phyloP scores from a whole-genome alignment of 2,113 vertebrate genomes.

The Gobiocypris rarus region DNA sequence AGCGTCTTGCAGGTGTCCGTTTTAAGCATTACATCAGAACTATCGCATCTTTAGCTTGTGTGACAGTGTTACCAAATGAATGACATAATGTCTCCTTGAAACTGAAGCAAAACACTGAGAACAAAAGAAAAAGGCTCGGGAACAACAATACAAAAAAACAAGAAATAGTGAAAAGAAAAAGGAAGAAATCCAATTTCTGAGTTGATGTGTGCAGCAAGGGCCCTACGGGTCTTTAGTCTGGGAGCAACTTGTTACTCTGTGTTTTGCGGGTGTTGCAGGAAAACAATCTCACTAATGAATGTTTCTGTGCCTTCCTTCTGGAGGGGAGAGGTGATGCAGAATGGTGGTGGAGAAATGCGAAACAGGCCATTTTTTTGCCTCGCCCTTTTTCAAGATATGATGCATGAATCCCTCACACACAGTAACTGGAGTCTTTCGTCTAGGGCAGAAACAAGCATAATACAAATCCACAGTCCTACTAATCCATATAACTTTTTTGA shows the following conservation, averaged over 20 bases:
- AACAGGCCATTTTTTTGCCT: neutral
- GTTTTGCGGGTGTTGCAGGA: slow-evolving; percentile 53
- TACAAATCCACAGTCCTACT: neutral
- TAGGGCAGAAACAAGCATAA: slow-evolving; percentile 6
- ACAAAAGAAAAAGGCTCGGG: slow-evolving; percentile 48
- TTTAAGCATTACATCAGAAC: neutral
- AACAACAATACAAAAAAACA: slow-evolving; percentile 32
- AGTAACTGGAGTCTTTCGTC: slow-evolving; percentile 33
- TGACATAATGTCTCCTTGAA: slow-evolving; percentile 61
- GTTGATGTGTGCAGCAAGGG: slow-evolving; percentile 60
- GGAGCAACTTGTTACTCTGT: slow-evolving; percentile 47
- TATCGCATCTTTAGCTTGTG: slow-evolving; percentile 46
- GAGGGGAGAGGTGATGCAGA: slow-evolving; percentile 30
- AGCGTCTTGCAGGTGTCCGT: too few species aligned
- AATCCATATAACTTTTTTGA: neutral
- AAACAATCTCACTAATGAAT: slow-evolving; percentile 64
- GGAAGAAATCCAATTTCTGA: slow-evolving; percentile 57
- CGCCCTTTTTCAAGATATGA: neutral
- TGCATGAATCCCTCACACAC: slow-evolving; percentile 20
- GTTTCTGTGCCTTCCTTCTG: slow-evolving; percentile 47
- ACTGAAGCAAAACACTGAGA: slow-evolving; percentile 55
- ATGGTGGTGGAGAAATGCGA: slow-evolving; percentile 34
- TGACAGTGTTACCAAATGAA: slow-evolving; percentile 63
- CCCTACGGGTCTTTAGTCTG: slow-evolving; percentile 65
- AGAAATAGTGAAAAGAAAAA: slow-evolving; percentile 41